Percentiles rank a stretch among this genome's conserved stretches.
These are phyloP conservation scores for Hemithea aestivaria DNA, from an alignment of 2,888 invertebrate genomes.

Conservation along the genomic window DNA sequence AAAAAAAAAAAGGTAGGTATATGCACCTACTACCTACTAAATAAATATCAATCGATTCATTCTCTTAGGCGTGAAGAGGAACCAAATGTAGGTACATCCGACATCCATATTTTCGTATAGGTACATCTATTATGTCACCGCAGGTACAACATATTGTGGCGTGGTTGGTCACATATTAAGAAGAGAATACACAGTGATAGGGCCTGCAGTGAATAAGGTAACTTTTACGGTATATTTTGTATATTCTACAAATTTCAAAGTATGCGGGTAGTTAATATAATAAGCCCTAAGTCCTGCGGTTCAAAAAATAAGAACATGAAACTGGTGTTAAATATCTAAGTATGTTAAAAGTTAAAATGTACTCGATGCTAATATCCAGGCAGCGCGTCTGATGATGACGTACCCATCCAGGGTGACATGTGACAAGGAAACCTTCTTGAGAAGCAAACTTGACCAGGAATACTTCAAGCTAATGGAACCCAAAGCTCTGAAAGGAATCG, in stretches of 20 bases:
- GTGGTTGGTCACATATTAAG: conserved; percentile 85
- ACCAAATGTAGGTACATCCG: no score
- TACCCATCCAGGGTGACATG: conserved; percentile 81
- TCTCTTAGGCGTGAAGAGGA: no score
- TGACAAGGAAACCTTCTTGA: conserved; percentile 82
- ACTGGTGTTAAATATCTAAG: no score
- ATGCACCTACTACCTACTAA: background rate
- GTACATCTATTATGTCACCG: conserved; percentile 12
- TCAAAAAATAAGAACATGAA: no score
- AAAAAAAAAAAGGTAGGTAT: no score
- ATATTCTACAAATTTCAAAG: no score
- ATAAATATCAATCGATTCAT: no score
- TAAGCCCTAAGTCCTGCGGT: no score
- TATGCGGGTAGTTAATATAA: no score
- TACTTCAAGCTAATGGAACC: conserved; percentile 79
- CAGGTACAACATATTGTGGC: conserved; percentile 85
- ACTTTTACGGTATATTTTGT: no score
- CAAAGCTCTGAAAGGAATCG: conserved; percentile 80
- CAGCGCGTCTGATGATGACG: conserved; percentile 82
- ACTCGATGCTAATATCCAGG: conserved; percentile 54
- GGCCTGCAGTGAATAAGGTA: conserved; percentile 83
- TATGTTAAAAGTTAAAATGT: no score
- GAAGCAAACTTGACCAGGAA: conserved; percentile 80
- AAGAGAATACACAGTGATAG: conserved; percentile 87
- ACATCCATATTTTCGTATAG: no score